Evolutionary conservation across 1,140 invertebrate genomes (phyloP), one percentile per base, ranked within the genome.

Genomic region (Arctopsyche grandis): DNA sequence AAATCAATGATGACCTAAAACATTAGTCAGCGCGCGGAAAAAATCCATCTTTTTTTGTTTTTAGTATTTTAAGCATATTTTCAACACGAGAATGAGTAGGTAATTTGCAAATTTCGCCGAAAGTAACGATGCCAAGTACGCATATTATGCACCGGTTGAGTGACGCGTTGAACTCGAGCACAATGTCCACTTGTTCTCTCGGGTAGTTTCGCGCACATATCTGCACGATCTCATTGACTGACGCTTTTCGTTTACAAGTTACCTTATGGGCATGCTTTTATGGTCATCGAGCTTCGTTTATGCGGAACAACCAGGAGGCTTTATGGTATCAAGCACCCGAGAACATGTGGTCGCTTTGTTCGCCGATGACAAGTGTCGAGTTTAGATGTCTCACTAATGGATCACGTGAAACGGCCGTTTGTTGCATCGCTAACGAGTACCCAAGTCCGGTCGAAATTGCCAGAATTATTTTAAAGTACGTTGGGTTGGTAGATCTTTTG

Each of bases 351-450:
- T 19, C 21, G n/a, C 60, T 24, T 66, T 66, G 60, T 66, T 29
- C 24, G 24, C 19, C 21, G 19, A 26, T 70, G 69, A 70, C 26
- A 70, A 70, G 26, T 70, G 69, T 70, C 22, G 12, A 29, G 12
- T 70, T 52, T 43, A 29, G 12, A 70, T 66, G 63, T 66, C 63
- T 66, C 63, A 24, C 63, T 66, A 66, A 66, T 66, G 63, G 63
- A 22, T 16, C n/a, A 26, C 10, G 29, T 38, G 29, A 38, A 38
- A 38, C 29, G 29, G 7, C 29, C 29, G 29, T 38, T 38, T 38
- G 29, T 38, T 38, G 29, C 29, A 38, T 38, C 29, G 29, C 29
- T 38, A 38, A 38, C 29, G 29, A 38, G 29, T 38, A n/a, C n/a
- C n/a, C n/a, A 4, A 38, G 29, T 38, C 7, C 29, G 29, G 1